Conservation (phyloP, 2,888 invertebrate species). For the Diarsia dahlii region DNA sequence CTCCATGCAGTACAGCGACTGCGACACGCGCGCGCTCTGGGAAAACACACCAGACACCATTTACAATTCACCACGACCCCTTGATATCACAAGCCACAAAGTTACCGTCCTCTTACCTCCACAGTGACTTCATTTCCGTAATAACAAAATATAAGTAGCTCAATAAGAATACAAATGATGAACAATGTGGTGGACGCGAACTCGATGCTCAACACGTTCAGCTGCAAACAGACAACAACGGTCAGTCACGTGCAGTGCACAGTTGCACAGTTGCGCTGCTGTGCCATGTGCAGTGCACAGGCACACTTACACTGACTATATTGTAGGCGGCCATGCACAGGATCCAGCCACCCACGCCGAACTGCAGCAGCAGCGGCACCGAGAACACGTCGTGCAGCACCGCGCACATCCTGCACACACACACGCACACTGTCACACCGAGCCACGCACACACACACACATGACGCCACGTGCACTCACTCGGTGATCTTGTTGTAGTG, state of each 20-base stretch:
- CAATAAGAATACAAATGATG: slow-evolving; percentile 86
- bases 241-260: too few relatives aligned
- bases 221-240: slow-evolving; percentile 63
- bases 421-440: neutral
- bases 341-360: slow-evolving; percentile 81
- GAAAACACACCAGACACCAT: neutral
- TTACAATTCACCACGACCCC: too few relatives aligned
- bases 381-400: slow-evolving; percentile 77
- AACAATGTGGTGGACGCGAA: slow-evolving; percentile 87
- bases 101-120: slow-evolving; percentile 75
- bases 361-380: slow-evolving; percentile 77
- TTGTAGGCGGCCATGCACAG: slow-evolving; percentile 83
- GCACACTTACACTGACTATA: slow-evolving; percentile 75
- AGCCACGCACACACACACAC: neutral
- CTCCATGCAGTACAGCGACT: slow-evolving; percentile 82
- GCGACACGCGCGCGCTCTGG: slow-evolving; percentile 84
- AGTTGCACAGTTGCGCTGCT: too few relatives aligned
- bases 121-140: slow-evolving; percentile 89
- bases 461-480: slow-evolving; percentile 64
- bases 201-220: slow-evolving; percentile 77
- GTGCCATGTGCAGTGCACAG: too few relatives aligned
- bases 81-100: neutral
- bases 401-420: slow-evolving; percentile 68
- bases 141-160: slow-evolving; percentile 89
- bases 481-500: slow-evolving; percentile 74